Evolutionary conservation across 1,140 invertebrate species (phyloP).

Genomic region (Hyles euphorbiae): DNA sequence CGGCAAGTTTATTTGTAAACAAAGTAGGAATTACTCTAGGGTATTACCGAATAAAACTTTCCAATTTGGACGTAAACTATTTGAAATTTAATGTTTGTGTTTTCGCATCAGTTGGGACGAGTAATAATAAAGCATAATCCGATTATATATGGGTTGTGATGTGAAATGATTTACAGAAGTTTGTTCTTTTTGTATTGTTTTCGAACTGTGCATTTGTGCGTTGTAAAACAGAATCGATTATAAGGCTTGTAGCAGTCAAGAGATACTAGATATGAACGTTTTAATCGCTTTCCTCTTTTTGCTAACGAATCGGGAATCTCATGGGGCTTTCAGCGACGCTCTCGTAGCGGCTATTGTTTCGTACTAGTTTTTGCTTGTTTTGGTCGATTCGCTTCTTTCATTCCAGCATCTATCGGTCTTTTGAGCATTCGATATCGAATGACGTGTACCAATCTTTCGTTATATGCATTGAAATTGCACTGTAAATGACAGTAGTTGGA

Average conservation of each 20-base stretch:
- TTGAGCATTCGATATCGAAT: slow-evolving; percentile 17
- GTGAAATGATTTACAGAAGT: too few species aligned
- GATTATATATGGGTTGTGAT: too few species aligned
- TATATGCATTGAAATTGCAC: too few species aligned
- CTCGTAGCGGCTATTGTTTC: slow-evolving; percentile 42
- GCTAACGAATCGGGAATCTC: slow-evolving; percentile 41
- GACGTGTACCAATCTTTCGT: too few species aligned
- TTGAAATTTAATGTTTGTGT: slow-evolving; percentile 30
- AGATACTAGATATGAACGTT: slow-evolving; percentile 20
- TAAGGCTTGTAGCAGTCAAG: slow-evolving; percentile 10
- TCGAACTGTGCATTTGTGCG: too few species aligned
- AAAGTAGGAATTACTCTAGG: slow-evolving; percentile 68
- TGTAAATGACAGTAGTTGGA: too few species aligned
- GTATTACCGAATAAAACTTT: slow-evolving; percentile 69
- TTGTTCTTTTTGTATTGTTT: too few species aligned
- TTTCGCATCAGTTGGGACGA: too few species aligned
- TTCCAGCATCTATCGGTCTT: slow-evolving; percentile 26
- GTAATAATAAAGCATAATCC: too few species aligned
- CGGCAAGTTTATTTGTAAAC: slow-evolving; percentile 69
- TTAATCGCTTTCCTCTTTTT: slow-evolving; percentile 38
- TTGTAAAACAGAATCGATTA: slow-evolving; percentile 11
- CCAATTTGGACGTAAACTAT: slow-evolving; percentile 35
- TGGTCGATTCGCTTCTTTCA: slow-evolving; percentile 27
- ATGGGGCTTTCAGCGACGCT: slow-evolving; percentile 40
- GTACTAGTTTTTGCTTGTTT: slow-evolving; percentile 28